Evolutionary conservation across 2,113 vertebrate species (phyloP), one percentile per base, ranked within the genome.

Genomic region (Calyptommatus sinebrachiatus): DNA sequence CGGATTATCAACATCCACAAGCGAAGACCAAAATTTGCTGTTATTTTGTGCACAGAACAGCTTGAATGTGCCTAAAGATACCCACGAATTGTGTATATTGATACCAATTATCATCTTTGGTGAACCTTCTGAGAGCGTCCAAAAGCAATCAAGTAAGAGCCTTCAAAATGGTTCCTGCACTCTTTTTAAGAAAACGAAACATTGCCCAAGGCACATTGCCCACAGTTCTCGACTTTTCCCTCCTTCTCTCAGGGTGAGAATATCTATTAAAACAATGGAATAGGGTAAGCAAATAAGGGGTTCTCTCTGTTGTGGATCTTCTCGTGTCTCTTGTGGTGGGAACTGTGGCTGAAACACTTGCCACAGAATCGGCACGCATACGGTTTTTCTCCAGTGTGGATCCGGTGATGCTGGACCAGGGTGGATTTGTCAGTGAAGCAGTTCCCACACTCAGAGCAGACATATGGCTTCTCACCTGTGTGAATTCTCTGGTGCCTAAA

Each of bases 381-480:
- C 20, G 90, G 91, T 21, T 88, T 92, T 87, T 93, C 92, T 28
- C 92, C 92, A 31, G 91, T 86, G 80, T 93, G 92, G 53, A 90
- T 93, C 81, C 92, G 84, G 84, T 92, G 92, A 74, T 93, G 92
- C 4, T 90, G 90, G 1, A 89, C 90, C 1, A 93, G 88, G 86
- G 91, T 92, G 29, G 92, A 92, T 73, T 92, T 93, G 20, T 93
- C 91, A 0, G 89, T 93, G 85, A 93, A 93, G 72, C 91, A 91
- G 84, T 91, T 89, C 65, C 90, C 91, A 4, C 92, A 93, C 22
- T 92, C 91, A 0, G 86, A 12, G 8, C 92, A 93, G 35, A 91
- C 89, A 0, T 93, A 91, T 9, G 92, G 91, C 82, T 90, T 83
- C 87, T 93, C 91, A 0, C 92, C 91, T 0, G 91, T 90, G 77